phyloP scores from a whole-genome alignment of 2,888 invertebrate species.

The Zhuqinia jingwanae region DNA sequence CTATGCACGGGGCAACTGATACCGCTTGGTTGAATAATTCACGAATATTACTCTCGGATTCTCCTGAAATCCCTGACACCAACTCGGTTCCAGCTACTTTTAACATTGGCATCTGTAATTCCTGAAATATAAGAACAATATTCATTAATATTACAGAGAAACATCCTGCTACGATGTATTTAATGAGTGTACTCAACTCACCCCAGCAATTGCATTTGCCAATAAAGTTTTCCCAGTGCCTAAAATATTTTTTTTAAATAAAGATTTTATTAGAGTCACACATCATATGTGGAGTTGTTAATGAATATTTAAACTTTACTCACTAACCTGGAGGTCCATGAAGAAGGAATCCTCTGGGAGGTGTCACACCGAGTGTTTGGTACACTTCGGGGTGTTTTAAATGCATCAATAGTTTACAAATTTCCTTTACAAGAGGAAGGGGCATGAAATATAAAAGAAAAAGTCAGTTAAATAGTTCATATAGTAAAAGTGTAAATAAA shows the following conservation, averaged over 20 bases:
- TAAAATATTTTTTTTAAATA: neutral
- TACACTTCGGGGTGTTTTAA: slow-evolving; percentile 96
- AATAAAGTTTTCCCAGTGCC: slow-evolving; percentile 85
- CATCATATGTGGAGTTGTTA: too few relatives aligned
- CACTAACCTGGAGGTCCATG: slow-evolving; percentile 94
- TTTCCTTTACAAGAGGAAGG: slow-evolving; percentile 58
- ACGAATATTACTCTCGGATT: slow-evolving; percentile 91
- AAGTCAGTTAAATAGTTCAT: neutral
- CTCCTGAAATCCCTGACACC: slow-evolving; percentile 96
- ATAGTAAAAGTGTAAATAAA: too few relatives aligned
- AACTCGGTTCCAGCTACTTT: slow-evolving; percentile 95
- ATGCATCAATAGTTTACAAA: slow-evolving; percentile 86
- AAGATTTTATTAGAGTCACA: too few relatives aligned
- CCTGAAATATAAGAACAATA: slow-evolving; percentile 82
- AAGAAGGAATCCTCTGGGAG: slow-evolving; percentile 94
- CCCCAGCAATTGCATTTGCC: slow-evolving; percentile 91
- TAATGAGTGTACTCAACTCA: slow-evolving; percentile 81
- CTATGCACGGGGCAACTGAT: slow-evolving; percentile 88
- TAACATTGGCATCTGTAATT: slow-evolving; percentile 91
- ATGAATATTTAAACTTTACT: too few relatives aligned
- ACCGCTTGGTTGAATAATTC: slow-evolving; percentile 94
- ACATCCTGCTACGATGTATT: too few relatives aligned
- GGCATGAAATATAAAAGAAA: neutral
- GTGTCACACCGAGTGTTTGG: slow-evolving; percentile 89
- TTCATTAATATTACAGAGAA: too few relatives aligned